A percentile compares a stretch with the other conserved stretches of the same genome.
Conservation (phyloP, 2,888 invertebrate species). For the Minunthozetes semirufus region DNA sequence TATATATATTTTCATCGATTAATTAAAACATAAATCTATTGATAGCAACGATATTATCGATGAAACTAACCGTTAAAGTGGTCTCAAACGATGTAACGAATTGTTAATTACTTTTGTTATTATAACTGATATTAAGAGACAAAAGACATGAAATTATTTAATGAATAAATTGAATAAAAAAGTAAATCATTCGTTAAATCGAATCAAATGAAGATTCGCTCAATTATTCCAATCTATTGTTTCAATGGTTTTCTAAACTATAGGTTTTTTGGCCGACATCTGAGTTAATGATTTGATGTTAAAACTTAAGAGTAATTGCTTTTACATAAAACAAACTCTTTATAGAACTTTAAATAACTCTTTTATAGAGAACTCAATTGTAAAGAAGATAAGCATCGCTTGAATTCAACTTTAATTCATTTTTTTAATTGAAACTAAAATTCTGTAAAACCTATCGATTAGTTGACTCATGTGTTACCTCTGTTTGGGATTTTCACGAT, state of each 20-base stretch:
- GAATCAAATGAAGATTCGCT: neutral
- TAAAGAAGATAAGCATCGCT: neutral
- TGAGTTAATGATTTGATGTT: neutral
- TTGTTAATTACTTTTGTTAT: neutral
- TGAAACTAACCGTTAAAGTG: neutral
- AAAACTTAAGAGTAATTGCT: neutral
- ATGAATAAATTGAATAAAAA: conserved; percentile 5
- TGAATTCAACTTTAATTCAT: neutral
- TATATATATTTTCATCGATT: neutral
- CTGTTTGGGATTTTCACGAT: too few species aligned
- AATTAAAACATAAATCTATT: neutral
- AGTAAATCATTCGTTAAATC: neutral
- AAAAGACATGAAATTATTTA: neutral
- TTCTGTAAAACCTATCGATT: neutral
- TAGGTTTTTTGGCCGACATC: neutral
- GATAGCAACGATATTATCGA: neutral
- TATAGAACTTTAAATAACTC: neutral
- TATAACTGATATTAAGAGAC: neutral
- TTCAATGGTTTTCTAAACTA: neutral
- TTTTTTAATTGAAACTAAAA: too few species aligned
- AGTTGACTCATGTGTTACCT: too few species aligned
- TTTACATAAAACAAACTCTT: too few species aligned
- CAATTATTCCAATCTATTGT: neutral
- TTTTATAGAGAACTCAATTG: neutral
- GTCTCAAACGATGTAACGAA: too few species aligned